Conservation (phyloP, 2,113 vertebrate genomes). For the Laterallus jamaicensis region DNA sequence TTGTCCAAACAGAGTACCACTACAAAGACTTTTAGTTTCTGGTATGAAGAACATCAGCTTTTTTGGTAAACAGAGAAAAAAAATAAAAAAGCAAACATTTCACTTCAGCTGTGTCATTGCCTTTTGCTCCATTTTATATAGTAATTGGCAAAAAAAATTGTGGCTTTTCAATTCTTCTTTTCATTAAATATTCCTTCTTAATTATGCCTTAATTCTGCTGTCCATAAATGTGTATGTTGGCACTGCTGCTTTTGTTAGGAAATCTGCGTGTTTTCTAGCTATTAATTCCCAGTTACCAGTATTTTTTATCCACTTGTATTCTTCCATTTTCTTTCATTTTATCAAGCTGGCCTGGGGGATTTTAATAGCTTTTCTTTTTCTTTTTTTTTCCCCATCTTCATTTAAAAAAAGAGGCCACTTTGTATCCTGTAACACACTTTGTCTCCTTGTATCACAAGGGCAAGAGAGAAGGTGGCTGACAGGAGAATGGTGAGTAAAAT, state of each 20-base stretch:
- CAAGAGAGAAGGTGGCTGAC: background rate
- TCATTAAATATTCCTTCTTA: background rate
- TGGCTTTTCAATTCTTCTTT: background rate
- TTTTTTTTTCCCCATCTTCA: background rate
- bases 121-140: background rate
- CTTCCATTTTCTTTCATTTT: background rate
- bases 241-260: background rate
- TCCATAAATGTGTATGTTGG: background rate
- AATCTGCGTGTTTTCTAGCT: background rate
- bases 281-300: background rate
- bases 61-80: background rate
- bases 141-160: accelerated
- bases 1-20: background rate
- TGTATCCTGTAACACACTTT: background rate
- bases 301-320: background rate
- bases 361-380: background rate
- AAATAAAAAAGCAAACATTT: background rate
- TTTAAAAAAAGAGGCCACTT: background rate
- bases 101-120: background rate
- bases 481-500: conserved; percentile 47
- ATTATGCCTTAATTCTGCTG: background rate
- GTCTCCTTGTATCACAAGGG: background rate
- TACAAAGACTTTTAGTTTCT: background rate
- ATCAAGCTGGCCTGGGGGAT: background rate
- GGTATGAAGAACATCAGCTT: background rate